Evolutionary conservation across 2,888 invertebrate species (phyloP), one percentile per base, ranked within the genome.

Genomic region (Amphipoea lucens): DNA sequence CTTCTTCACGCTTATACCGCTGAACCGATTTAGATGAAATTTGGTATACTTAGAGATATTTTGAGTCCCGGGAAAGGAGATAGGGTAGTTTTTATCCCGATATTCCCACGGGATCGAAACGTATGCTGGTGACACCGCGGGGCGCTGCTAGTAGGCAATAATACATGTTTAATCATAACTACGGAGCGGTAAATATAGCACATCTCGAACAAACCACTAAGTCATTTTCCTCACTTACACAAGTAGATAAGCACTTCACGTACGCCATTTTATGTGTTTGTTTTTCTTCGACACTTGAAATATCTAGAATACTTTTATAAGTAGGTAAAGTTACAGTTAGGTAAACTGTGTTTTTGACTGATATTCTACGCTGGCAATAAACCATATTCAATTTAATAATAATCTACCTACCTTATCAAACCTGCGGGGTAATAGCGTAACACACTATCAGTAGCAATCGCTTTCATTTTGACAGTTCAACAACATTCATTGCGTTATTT

Each of bases 141-240:
- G 36, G 36, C 36, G 36, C 36, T 36, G 36, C 36, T 36, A 36
- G 36, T 51, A 36, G 9, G 17, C 45, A 74, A 62, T n/a, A 60
- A 36, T 65, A 63, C 14, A 75, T 66, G 23, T 60, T 45, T 42
- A 54, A 4, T 29, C 20, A 76, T 83, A 73, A 66, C 73, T 67
- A 76, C 62, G 5, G 7, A n/a, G 20, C 12, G 42, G 62, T 85
- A 80, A 79, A 83, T 76, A 80, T 86, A 80, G 80, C 87, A 78
- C 74, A 77, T 74, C 69, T 70, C 65, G 40, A 36, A 68, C 81
- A 76, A 67, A 74, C 62, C 63, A 42, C 51, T 20, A 83, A 74
- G 83, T 83, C 57, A 81, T 88, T 88, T 88, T 88, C 89, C 89
- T 87, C 78, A 87, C 79, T 83, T 79, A 81, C 70, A 82, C 75